A percentile compares a stretch with the other conserved stretches of the same genome.
Conservation (phyloP, 2,888 invertebrate species). For the Daptonema setosum region DNA sequence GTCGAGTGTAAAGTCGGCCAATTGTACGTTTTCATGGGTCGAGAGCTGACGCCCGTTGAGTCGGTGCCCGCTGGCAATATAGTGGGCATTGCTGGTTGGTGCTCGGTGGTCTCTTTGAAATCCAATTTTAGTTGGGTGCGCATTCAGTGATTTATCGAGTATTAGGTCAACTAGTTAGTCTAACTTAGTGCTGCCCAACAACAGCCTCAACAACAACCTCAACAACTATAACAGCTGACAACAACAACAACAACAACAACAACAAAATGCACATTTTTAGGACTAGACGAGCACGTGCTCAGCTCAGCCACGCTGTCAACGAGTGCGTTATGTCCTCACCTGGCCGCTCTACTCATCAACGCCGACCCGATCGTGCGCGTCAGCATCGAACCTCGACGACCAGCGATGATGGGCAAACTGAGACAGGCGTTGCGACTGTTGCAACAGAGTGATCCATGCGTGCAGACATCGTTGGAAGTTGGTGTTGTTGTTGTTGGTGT, state of each 20-base stretch:
- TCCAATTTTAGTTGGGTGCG: too few relatives aligned
- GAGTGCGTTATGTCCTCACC: constrained; percentile 58
- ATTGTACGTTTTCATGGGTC: constrained; percentile 73
- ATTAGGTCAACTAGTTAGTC: too few relatives aligned
- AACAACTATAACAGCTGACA: too few relatives aligned
- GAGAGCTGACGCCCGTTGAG: constrained; percentile 57
- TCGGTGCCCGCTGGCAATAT: constrained; percentile 54
- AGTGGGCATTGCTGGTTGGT: constrained; percentile 36
- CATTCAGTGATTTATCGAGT: too few relatives aligned
- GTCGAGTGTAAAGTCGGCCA: constrained; percentile 39
- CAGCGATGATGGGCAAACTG: not conserved
- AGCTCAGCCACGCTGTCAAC: constrained; percentile 72
- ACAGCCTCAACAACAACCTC: too few relatives aligned
- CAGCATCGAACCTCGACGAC: constrained; percentile 53
- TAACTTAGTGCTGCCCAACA: too few relatives aligned
- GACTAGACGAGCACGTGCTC: constrained; percentile 51
- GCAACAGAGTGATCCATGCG: constrained; percentile 82
- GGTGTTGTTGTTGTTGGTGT: not conserved
- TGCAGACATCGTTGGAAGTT: constrained; percentile 34
- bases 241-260: too few relatives aligned
- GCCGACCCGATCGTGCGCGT: constrained; percentile 75
- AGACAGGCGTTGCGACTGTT: constrained; percentile 49
- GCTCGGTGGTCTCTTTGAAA: too few relatives aligned
- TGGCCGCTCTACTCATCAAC: constrained; percentile 46
- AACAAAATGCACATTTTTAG: too few relatives aligned